Evolutionary conservation across 1,140 invertebrate species (phyloP), one percentile per base, ranked within the genome.

Genomic region (Tetraneura akinire): DNA sequence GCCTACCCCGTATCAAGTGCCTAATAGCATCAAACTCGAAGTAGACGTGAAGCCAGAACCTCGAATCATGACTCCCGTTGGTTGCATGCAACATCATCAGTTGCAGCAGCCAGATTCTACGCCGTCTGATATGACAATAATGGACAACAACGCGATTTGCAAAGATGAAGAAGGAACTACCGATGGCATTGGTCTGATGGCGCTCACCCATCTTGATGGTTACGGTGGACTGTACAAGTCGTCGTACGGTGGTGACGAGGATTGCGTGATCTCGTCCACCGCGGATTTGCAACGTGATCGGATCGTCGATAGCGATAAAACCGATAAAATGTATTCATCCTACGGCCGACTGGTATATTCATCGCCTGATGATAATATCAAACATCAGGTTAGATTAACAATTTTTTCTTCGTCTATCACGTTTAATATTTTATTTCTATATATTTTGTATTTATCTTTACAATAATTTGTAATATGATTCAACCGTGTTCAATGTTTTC

Each of bases 31-130:
- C 14, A 78, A 78, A 23, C 74, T 78, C 74, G 74, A 78, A 60
- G 74, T 78, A 3, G 74, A 78, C 74, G 74, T 78, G 37, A 78
- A 78, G 45, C 74, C 74, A 8, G 74, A 78, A 26, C 6, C 74
- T 1, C n/a, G 37, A 0, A 62, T 37, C 8, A 37, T 45, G 23
- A 62, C 74, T 16, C 74, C 74, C 21, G 47, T 51, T 9, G 23
- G 14, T 13, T 71, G 68, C n/a, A 8, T 51, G 45, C 23, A 51
- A n/a, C 68, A 16, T 21, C 49, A 11, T 1, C 29, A 47, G 26
- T 21, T 18, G 23, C 11, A 26, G 13, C 37, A 18, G 66, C 21
- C 32, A 8, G 32, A 37, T 37, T 37, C 32, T 37, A 8, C 32
- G 8, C 32, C 32, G 32, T 37, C 32, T 4, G 32, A 37, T 8